These are phyloP conservation scores for Leptopterna dolabrata DNA, from an alignment of 2,888 invertebrate species.

Conservation along the genomic window DNA sequence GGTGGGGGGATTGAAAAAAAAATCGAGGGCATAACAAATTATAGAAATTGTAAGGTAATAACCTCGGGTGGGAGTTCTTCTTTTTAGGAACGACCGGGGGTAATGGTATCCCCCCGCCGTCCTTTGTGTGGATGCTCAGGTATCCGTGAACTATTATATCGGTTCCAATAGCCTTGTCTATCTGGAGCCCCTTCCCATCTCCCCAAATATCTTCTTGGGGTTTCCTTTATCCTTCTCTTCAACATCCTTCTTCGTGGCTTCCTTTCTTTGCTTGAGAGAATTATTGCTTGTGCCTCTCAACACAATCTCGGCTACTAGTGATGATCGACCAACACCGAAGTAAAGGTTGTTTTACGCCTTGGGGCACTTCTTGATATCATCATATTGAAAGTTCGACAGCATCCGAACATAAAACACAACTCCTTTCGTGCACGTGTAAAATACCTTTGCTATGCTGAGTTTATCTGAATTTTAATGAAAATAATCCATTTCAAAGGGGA, in stretches of 20 bases:
- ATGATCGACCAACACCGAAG: neutral
- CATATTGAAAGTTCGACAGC: neutral
- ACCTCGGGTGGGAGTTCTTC: slow-evolving; percentile 47
- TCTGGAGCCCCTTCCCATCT: slow-evolving; percentile 34
- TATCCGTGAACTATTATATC: slow-evolving; percentile 55
- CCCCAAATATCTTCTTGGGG: slow-evolving; percentile 46
- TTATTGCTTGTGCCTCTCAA: slow-evolving; percentile 20
- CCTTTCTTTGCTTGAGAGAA: slow-evolving; percentile 27
- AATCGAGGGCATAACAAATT: slow-evolving; percentile 59
- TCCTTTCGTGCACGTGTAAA: too few relatives aligned
- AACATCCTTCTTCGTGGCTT: neutral
- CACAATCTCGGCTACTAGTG: slow-evolving; percentile 22
- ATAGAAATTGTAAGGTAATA: slow-evolving; percentile 60
- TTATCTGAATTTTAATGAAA: too few relatives aligned
- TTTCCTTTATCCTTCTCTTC: neutral
- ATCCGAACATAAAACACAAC: too few relatives aligned
- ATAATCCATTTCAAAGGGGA: too few relatives aligned
- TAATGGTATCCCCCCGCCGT: slow-evolving; percentile 45
- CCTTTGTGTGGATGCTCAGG: slow-evolving; percentile 53
- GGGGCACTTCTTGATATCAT: neutral
- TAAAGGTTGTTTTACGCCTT: neutral
- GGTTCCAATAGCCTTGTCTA: slow-evolving; percentile 48
- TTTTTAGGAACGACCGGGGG: slow-evolving; percentile 32
- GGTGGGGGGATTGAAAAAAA: slow-evolving; percentile 14
- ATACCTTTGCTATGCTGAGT: too few relatives aligned